Conservation (phyloP, 2,888 invertebrate species). For the Noctua pronuba region DNA sequence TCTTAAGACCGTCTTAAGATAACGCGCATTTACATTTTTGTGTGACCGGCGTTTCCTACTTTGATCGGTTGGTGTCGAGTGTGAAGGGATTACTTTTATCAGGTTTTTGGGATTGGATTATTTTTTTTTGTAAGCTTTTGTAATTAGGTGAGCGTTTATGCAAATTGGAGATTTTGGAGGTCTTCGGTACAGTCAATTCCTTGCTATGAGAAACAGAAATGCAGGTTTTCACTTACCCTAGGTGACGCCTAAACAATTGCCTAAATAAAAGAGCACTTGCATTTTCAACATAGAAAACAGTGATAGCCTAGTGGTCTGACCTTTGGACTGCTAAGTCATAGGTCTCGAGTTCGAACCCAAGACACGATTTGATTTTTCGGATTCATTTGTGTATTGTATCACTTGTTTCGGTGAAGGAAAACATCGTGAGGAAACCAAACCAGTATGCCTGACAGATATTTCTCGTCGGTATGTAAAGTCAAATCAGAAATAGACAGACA, state of each 20-base stretch:
- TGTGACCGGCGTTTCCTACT: constrained; percentile 71
- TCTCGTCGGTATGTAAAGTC: background rate
- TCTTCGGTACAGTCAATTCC: background rate
- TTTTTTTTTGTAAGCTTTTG: constrained; percentile 5
- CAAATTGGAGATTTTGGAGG: constrained; percentile 63
- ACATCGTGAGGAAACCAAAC: too few species aligned
- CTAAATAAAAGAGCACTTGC: background rate
- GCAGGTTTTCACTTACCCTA: too few species aligned
- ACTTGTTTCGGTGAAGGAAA: too few species aligned
- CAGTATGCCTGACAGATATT: background rate
- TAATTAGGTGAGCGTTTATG: constrained; percentile 66
- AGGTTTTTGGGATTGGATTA: background rate
- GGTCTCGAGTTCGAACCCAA: too few species aligned
- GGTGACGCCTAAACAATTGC: background rate
- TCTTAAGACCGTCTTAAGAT: constrained; percentile 71
- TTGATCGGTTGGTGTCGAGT: constrained; percentile 65
- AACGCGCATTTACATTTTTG: constrained; percentile 78
- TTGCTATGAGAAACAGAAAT: background rate
- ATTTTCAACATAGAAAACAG: background rate
- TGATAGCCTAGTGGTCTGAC: background rate
- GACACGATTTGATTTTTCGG: too few species aligned
- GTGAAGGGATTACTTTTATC: constrained; percentile 73
- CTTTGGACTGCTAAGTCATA: background rate
- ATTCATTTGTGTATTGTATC: too few species aligned
- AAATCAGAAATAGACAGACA: background rate